A percentile compares a stretch with the other conserved stretches of the same genome.
phyloP scores from a whole-genome alignment of 2,888 invertebrate genomes.

The Macrosiphum euphorbiae region DNA sequence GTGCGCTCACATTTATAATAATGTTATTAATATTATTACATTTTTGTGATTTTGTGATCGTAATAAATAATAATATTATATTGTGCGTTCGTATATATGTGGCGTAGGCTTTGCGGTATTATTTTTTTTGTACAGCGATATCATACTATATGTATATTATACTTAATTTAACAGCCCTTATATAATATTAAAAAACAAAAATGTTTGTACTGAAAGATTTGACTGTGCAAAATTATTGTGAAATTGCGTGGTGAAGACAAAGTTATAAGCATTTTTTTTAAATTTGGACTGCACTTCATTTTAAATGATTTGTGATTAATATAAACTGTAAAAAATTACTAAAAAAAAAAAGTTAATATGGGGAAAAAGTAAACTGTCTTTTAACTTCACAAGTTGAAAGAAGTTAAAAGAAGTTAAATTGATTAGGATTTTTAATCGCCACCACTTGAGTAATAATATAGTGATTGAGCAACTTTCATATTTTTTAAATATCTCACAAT shows the following conservation, averaged over 20 bases:
- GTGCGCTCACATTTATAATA: not conserved
- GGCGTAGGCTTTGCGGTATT: not conserved
- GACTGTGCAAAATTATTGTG: too few species aligned
- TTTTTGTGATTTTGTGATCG: not conserved
- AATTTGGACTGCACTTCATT: not conserved
- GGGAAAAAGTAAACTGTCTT: not conserved
- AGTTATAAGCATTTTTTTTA: not conserved
- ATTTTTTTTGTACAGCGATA: not conserved
- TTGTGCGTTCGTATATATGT: not conserved
- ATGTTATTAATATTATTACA: not conserved
- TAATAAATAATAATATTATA: not conserved
- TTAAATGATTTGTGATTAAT: not conserved
- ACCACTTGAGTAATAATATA: not conserved
- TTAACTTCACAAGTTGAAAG: not conserved
- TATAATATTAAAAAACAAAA: too few species aligned
- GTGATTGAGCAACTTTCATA: not conserved
- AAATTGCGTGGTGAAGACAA: not conserved
- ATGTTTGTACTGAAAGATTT: too few species aligned
- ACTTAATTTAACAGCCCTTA: too few species aligned
- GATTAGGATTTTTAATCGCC: not conserved
- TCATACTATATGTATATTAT: too few species aligned
- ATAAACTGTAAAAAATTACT: not conserved
- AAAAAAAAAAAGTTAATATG: not conserved
- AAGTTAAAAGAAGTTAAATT: not conserved
- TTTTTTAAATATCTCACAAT: not conserved